These are phyloP conservation scores for Onychomys torridus DNA, from an alignment of 2,797 vertebrate genomes.

Conservation along the genomic window DNA sequence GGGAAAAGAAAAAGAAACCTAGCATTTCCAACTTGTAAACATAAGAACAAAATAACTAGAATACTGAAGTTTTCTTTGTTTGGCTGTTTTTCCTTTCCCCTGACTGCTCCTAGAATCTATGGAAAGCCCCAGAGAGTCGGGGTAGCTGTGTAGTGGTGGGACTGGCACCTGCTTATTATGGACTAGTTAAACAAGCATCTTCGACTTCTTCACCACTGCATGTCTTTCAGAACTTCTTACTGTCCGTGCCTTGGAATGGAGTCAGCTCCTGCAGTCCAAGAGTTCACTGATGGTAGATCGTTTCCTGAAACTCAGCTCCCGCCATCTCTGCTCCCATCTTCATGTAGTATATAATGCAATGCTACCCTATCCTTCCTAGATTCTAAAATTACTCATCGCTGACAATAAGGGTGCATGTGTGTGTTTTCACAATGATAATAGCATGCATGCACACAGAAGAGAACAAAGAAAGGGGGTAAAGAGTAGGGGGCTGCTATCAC, in stretches of 20 bases:
- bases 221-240: not conserved
- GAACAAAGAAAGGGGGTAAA: not conserved
- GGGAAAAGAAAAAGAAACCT: not conserved
- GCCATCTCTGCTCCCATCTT: not conserved
- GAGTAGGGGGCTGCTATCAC: not conserved
- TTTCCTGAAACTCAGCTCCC: not conserved
- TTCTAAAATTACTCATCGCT: not conserved
- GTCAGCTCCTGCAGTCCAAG: not conserved
- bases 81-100: not conserved
- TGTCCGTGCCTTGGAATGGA: not conserved
- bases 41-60: not conserved
- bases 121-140: not conserved
- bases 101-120: not conserved
- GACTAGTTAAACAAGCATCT: not conserved
- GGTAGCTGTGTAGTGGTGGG: not conserved
- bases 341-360: no score
- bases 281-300: not conserved
- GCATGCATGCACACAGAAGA: not conserved
- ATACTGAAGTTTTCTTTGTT: not conserved
- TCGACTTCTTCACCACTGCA: not conserved
- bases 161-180: not conserved
- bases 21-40: constrained; percentile 27
- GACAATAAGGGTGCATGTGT: not conserved
- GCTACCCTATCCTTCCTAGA: not conserved
- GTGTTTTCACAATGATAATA: not conserved